Conservation (phyloP, 2,113 vertebrate genomes). For the Glaucidium brasilianum region DNA sequence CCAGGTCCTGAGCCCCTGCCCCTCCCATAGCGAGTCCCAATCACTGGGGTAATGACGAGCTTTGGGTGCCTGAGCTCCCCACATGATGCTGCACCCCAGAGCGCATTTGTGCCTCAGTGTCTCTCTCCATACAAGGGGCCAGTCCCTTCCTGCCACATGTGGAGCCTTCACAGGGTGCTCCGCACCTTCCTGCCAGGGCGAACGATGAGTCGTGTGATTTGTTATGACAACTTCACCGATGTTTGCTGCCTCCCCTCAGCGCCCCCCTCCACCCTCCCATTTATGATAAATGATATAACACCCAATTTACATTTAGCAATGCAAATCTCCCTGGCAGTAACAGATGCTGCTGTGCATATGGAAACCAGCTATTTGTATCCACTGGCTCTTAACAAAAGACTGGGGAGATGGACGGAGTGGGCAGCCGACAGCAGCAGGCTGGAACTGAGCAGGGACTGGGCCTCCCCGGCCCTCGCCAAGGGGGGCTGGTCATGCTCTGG, state of each 20-base stretch:
- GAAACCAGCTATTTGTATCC: constrained; percentile 19
- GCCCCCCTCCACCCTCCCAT: neutral
- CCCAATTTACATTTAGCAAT: constrained; percentile 59
- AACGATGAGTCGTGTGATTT: neutral
- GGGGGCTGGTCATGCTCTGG: rapidly evolving
- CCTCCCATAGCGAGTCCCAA: rapidly evolving
- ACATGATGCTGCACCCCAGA: neutral
- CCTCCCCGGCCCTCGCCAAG: neutral
- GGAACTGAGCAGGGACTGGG: neutral
- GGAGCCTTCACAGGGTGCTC: neutral
- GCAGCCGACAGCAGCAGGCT: neutral
- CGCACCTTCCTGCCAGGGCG: neutral
- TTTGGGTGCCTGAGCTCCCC: neutral
- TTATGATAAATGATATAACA: constrained; percentile 58
- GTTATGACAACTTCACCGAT: neutral
- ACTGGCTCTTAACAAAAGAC: constrained; percentile 30
- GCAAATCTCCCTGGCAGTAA: constrained; percentile 59
- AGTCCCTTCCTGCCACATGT: neutral
- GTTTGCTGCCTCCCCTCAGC: neutral
- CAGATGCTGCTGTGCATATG: constrained; percentile 63
- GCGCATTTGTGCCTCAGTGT: neutral
- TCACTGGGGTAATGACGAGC: rapidly evolving
- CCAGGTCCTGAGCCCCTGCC: neutral
- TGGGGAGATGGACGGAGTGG: neutral
- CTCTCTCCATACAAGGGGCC: neutral